Conservation (phyloP, 2,888 invertebrate genomes). For the Eremobia ochroleuca region DNA sequence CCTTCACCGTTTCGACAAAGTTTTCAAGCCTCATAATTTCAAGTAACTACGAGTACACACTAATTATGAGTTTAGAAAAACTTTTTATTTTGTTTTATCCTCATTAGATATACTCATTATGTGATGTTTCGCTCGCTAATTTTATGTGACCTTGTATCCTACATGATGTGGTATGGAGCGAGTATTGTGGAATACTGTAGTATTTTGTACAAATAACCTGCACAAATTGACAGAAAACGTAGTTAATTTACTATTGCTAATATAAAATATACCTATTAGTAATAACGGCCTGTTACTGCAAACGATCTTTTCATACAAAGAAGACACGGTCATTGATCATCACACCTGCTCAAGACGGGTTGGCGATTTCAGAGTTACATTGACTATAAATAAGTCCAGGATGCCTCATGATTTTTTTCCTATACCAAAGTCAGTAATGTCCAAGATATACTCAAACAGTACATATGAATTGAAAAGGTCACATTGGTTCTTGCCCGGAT, state of each 20-base stretch:
- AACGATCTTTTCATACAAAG: background rate
- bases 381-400: background rate
- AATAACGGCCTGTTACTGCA: background rate
- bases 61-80: background rate
- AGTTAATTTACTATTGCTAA: background rate
- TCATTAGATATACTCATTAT: background rate
- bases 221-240: background rate
- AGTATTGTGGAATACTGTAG: constrained; percentile 3
- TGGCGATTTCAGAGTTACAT: background rate
- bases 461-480: background rate
- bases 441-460: background rate
- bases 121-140: background rate
- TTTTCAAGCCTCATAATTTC: background rate
- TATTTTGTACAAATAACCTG: constrained; percentile 21
- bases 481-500: background rate
- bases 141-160: background rate
- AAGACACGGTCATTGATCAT: background rate
- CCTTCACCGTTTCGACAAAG: background rate
- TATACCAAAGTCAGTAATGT: background rate
- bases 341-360: background rate
- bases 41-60: background rate
- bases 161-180: background rate
- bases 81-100: background rate
- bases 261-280: background rate
- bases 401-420: background rate